These are phyloP conservation scores for Toxotes chatareus DNA, from an alignment of 2,113 vertebrate species.

Conservation along the genomic window DNA sequence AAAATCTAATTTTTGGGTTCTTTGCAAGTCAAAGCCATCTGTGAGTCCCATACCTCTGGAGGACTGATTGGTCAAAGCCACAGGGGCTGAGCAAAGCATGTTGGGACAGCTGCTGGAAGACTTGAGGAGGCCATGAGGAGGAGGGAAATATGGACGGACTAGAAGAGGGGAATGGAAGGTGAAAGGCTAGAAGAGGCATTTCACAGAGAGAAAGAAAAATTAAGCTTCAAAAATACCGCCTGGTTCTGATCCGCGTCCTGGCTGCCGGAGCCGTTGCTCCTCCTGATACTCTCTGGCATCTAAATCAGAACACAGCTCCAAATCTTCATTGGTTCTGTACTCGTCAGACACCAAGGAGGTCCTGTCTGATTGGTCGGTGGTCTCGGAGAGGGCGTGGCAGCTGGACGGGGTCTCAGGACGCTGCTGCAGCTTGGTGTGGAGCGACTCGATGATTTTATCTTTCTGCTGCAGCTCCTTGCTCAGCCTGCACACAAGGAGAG, in stretches of 20 bases:
- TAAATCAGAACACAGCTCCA: constrained; percentile 89
- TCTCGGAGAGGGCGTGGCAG: constrained; percentile 89
- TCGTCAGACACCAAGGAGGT: constrained; percentile 89
- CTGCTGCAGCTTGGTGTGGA: constrained; percentile 90
- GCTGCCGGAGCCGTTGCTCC: constrained; percentile 61
- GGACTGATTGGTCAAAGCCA: constrained; percentile 58
- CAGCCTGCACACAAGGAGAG: constrained; percentile 80
- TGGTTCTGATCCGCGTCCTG: constrained; percentile 59
- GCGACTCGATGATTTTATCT: constrained; percentile 91
- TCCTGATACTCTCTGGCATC: constrained; percentile 87
- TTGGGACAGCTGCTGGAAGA: constrained; percentile 79
- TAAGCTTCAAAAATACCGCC: constrained; percentile 55
- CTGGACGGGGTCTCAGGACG: constrained; percentile 87
- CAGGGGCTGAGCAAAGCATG: constrained; percentile 80
- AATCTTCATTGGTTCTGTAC: constrained; percentile 86
- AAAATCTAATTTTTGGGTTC: not conserved
- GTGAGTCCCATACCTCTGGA: constrained; percentile 66
- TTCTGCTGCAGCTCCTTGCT: constrained; percentile 92
- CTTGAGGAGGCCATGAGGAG: constrained; percentile 78
- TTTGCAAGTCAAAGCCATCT: constrained; percentile 12
- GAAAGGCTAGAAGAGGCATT: constrained; percentile 44
- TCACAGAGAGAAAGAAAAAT: constrained; percentile 6
- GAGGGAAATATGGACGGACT: constrained; percentile 76
- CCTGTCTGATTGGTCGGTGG: constrained; percentile 88
- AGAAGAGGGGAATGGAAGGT: constrained; percentile 60